These are phyloP conservation scores for Melanostoma mellinum DNA, from an alignment of 2,888 invertebrate species.

Conservation along the genomic window DNA sequence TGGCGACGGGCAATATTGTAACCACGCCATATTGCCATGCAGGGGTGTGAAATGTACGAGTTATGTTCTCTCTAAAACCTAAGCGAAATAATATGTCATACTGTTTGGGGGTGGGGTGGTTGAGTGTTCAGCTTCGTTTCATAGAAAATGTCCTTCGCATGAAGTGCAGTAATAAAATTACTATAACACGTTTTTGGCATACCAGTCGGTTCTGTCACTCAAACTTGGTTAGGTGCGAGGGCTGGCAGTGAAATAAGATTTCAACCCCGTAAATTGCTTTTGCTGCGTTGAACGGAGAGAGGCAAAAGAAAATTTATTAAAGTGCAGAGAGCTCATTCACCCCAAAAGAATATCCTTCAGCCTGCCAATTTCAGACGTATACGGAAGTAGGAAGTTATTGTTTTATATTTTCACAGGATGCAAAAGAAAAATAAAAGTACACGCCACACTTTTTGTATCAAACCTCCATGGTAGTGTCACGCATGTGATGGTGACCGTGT, in stretches of 20 bases:
- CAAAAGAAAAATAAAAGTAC: too few relatives aligned
- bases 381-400: constrained; percentile 25
- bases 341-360: constrained; percentile 1
- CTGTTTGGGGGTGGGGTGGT: constrained; percentile 9
- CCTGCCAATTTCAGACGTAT: constrained; percentile 35
- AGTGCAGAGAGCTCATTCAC: constrained; percentile 20
- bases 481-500: too few relatives aligned
- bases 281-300: background rate
- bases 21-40: background rate
- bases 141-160: constrained; percentile 50
- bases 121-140: background rate
- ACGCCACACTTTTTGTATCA: too few relatives aligned
- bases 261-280: constrained; percentile 36
- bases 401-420: constrained; percentile 8
- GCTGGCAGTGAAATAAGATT: constrained; percentile 24
- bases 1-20: background rate
- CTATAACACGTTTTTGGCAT: constrained; percentile 63
- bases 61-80: constrained; percentile 31
- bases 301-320: constrained; percentile 11
- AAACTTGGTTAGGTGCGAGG: constrained; percentile 7
- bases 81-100: constrained; percentile 59
- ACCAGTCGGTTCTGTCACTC: constrained; percentile 49
- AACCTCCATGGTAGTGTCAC: too few relatives aligned
- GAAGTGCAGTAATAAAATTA: constrained; percentile 69
- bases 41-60: constrained; percentile 19